These are phyloP conservation scores for Neopelma chrysocephalum DNA, from an alignment of 2,797 vertebrate genomes.

Conservation along the genomic window DNA sequence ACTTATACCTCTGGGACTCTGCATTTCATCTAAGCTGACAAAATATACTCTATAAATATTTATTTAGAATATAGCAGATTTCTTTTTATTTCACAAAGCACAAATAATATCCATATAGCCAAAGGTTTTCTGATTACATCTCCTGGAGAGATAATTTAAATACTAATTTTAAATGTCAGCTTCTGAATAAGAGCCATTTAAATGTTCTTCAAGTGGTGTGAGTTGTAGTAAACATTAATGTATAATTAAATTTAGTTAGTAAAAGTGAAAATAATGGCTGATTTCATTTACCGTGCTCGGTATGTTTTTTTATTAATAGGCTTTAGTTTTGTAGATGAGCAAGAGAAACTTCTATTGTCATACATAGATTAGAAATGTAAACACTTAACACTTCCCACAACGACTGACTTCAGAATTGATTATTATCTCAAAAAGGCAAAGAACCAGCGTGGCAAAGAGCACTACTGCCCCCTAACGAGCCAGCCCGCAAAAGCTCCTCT, in stretches of 20 bases:
- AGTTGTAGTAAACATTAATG: conserved; percentile 29
- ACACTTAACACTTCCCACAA: conserved; percentile 69
- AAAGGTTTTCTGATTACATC: conserved; percentile 1
- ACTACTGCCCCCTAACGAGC: conserved; percentile 76
- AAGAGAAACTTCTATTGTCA: conserved; percentile 64
- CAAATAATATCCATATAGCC: not conserved
- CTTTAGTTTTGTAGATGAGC: conserved; percentile 56
- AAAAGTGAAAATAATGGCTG: conserved; percentile 29
- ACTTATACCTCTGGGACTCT: not conserved
- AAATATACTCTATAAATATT: conserved; percentile 26
- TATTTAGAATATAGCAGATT: not conserved
- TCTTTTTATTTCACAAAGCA: not conserved
- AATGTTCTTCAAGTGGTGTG: conserved; percentile 13
- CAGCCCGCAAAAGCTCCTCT: not conserved
- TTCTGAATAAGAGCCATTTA: not conserved
- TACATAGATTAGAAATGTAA: conserved; percentile 73
- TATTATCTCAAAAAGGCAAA: conserved; percentile 38
- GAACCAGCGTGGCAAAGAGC: conserved; percentile 43
- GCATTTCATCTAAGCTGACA: conserved; percentile 18
- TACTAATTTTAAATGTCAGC: conserved; percentile 11
- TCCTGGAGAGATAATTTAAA: conserved; percentile 18
- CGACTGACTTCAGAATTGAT: conserved; percentile 62
- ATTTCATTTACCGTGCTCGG: conserved; percentile 57
- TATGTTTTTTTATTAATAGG: conserved; percentile 24
- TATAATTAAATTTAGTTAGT: not conserved